phyloP scores from a whole-genome alignment of 37 sponge, comb jelly and placozoan species.

The Ianthella basta region DNA sequence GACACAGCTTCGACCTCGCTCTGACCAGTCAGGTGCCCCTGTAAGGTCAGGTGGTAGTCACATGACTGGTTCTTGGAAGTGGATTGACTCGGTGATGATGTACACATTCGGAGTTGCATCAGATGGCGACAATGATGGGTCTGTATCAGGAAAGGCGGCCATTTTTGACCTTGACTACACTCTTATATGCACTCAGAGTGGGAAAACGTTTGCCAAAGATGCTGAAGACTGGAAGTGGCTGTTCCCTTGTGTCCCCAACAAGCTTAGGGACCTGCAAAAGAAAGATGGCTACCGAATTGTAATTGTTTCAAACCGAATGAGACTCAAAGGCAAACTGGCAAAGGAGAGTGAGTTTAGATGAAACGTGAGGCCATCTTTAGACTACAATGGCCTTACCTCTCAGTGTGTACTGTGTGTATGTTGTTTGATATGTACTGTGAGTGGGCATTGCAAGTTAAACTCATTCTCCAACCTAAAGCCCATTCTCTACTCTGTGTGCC shows the following conservation, averaged over 20 bases:
- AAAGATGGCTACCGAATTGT: conserved; percentile 59
- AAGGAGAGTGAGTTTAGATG: conserved; percentile 34
- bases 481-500: too few relatives aligned
- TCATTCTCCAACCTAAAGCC: not conserved
- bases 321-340: conserved; percentile 47
- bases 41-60: conserved; percentile 21
- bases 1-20: not conserved
- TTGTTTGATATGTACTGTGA: too few relatives aligned
- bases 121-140: too few relatives aligned
- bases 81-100: conserved; percentile 7
- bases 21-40: not conserved
- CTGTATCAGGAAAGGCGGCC: conserved; percentile 65
- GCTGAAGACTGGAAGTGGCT: conserved; percentile 80
- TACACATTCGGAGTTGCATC: not conserved
- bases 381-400: conserved; percentile 41
- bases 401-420: too few relatives aligned
- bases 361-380: conserved; percentile 47
- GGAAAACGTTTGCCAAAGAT: conserved; percentile 71
- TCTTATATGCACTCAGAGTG: conserved; percentile 82
- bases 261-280: conserved; percentile 39
- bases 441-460: too few relatives aligned
- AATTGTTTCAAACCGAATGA: conserved; percentile 76
- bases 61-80: conserved; percentile 19
- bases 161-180: conserved; percentile 91
- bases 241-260: conserved; percentile 34